Evolutionary conservation across 2,113 vertebrate genomes (phyloP).

Genomic region (Corythoichthys intestinalis): DNA sequence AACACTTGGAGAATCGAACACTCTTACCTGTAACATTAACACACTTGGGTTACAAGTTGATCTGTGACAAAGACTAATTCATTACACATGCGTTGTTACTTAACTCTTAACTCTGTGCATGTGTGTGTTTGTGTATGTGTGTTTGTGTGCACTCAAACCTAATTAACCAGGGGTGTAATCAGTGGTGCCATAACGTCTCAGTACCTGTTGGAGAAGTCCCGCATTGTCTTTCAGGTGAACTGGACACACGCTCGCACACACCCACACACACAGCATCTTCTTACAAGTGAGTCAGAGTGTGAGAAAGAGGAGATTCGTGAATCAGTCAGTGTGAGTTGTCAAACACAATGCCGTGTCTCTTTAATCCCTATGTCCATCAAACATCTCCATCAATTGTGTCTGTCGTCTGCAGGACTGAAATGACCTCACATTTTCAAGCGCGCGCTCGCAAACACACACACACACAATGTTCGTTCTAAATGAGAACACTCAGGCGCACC

Average conservation of each 20-base stretch:
- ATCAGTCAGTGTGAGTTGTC: constrained; percentile 16
- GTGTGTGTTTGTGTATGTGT: constrained; percentile 16
- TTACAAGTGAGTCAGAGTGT: constrained; percentile 54
- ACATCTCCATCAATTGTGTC: background rate
- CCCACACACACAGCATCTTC: constrained; percentile 34
- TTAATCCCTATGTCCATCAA: constrained; percentile 11
- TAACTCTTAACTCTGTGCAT: constrained; percentile 42
- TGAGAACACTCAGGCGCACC: background rate
- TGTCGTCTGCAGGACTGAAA: background rate
- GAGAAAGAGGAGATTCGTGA: constrained; percentile 40
- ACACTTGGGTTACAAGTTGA: constrained; percentile 35
- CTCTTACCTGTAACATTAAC: constrained; percentile 23
- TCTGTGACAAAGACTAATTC: constrained; percentile 28
- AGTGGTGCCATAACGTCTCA: constrained; percentile 99
- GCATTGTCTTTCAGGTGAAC: constrained; percentile 94
- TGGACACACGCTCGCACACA: constrained; percentile 11
- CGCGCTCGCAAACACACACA: background rate
- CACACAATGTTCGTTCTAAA: background rate
- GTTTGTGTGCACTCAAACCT: constrained; percentile 19
- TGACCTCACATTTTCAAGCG: background rate
- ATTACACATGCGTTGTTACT: constrained; percentile 62
- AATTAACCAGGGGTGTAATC: constrained; percentile 81
- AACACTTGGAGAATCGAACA: background rate
- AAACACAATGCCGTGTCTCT: constrained; percentile 12
- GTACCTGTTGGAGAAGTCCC: constrained; percentile 97